Conservation (phyloP, 2,888 invertebrate species). For the Drosophila putrida region DNA sequence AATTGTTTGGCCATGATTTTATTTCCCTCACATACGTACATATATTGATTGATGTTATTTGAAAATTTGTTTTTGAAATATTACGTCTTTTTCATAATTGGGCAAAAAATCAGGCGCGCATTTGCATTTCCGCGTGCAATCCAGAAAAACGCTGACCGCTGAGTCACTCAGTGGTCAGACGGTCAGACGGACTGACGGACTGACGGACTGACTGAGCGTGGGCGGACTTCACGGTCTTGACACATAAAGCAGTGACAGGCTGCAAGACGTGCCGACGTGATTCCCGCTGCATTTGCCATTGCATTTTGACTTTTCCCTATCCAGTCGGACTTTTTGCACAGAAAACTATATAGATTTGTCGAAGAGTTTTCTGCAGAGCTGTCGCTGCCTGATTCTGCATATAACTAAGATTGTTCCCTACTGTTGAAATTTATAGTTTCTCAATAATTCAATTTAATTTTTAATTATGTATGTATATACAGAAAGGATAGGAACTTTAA, state of each 20-base stretch:
- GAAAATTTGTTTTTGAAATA: background rate
- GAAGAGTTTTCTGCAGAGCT: too few relatives aligned
- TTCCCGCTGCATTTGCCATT: conserved; percentile 14
- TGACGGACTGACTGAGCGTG: background rate
- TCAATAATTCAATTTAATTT: too few relatives aligned
- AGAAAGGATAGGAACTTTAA: too few relatives aligned
- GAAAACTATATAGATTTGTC: too few relatives aligned
- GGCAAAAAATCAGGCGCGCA: conserved; percentile 51
- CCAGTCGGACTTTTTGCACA: background rate
- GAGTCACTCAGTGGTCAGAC: conserved; percentile 1
- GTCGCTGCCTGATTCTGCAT: too few relatives aligned
- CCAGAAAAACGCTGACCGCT: conserved; percentile 13
- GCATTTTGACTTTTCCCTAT: conserved; percentile 6
- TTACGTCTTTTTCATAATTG: background rate
- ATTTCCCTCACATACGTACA: background rate
- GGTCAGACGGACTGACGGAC: background rate
- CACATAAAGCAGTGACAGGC: conserved; percentile 64
- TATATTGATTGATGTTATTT: conserved; percentile 31
- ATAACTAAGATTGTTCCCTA: too few relatives aligned
- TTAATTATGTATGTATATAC: too few relatives aligned
- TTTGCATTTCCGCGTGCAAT: conserved; percentile 59
- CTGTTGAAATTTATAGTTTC: too few relatives aligned
- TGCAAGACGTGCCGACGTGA: conserved; percentile 58
- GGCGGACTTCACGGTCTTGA: conserved; percentile 60
- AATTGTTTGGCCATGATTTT: conserved; percentile 48